Base-by-base conservation (phyloP, 2,888 invertebrate genomes). In the Cephalotes varians region DNA sequence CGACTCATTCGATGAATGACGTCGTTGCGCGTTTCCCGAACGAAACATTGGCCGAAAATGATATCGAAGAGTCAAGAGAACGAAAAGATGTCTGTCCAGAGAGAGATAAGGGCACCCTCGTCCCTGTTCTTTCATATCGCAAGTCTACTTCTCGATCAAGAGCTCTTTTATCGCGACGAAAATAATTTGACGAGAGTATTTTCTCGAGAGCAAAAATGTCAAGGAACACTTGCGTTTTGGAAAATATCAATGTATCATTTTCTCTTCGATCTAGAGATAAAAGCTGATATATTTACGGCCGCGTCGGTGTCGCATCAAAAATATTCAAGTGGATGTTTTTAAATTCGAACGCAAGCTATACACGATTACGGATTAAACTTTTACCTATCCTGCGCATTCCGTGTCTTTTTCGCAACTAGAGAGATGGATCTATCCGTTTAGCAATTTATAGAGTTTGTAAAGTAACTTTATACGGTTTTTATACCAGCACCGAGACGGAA, bases 81-180 rank as follows among this genome's bases (percentile, higher is more conserved):
- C 73, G 87, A 81, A 82, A 77, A 82, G 60, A 81, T 49, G 85
- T 64, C 83, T 74, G 76, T 77, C 51, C 72, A 67, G 64, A 71
- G 67, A 85, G 65, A 85, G 83, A 81, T 80, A 83, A 83, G 65
- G 34, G 21, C 31, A 40, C 40, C 28, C 10, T 37, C 40, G 9
- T 67, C 37, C n/a, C n/a, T 25, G 12, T 28, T 21, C n/a, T 15
- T 44, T 72, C 62, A 60, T 47, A 60, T 73, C 54, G 18, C 47
- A 15, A 72, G 25, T 44, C 31, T 58, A 58, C 15, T 72, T 58
- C 2, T 34, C 18, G 31, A 6, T 65, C 51, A 28, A 40, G 3
- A 44, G 40, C n/a, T 21, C 18, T 12, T 44, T 31, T 31, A 56
- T 71, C 31, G 31, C 18, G 44, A 77, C 31, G 34, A 47, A 12